phyloP scores from a whole-genome alignment of 2,888 invertebrate species.

The Scaptomyza parva region DNA sequence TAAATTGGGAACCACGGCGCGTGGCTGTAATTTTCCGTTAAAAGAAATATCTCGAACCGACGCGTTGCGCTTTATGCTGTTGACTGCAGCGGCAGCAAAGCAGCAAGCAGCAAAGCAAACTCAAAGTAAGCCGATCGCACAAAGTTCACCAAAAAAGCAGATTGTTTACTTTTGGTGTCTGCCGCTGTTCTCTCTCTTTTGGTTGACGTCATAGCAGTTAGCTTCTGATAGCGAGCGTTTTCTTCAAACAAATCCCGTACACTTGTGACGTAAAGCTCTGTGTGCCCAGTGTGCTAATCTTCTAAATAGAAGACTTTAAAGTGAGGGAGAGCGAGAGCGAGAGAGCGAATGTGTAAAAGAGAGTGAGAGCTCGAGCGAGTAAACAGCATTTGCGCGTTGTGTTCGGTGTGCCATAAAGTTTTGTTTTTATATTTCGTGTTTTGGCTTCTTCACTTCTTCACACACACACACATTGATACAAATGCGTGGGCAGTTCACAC shows the following conservation, averaged over 20 bases:
- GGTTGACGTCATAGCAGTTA: conserved; percentile 39
- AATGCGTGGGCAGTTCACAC: conserved; percentile 51
- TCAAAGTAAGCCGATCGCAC: conserved; percentile 46
- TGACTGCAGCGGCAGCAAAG: conserved; percentile 64
- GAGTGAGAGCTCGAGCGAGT: conserved; percentile 13
- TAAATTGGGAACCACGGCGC: conserved; percentile 8
- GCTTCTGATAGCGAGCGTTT: conserved; percentile 6
- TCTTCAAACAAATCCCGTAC: neutral
- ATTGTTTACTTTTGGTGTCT: conserved; percentile 2
- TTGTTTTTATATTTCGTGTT: conserved; percentile 63
- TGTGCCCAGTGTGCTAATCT: conserved; percentile 25
- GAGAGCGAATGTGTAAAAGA: conserved; percentile 1
- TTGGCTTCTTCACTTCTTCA: conserved; percentile 65
- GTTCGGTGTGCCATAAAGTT: conserved; percentile 57
- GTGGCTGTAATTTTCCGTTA: conserved; percentile 53
- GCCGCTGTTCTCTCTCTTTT: neutral
- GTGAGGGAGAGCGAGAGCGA: conserved; percentile 1
- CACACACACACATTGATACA: conserved; percentile 29
- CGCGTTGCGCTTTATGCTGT: conserved; percentile 75
- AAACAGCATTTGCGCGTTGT: conserved; percentile 32
- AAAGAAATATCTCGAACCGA: conserved; percentile 58
- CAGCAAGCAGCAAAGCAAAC: conserved; percentile 28
- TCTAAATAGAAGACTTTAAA: conserved; percentile 5
- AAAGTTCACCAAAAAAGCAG: conserved; percentile 4
- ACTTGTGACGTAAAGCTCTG: conserved; percentile 30